Evolutionary conservation across 2,888 invertebrate species (phyloP), one percentile per base, ranked within the genome.

Genomic region (Chloromyia formosa): DNA sequence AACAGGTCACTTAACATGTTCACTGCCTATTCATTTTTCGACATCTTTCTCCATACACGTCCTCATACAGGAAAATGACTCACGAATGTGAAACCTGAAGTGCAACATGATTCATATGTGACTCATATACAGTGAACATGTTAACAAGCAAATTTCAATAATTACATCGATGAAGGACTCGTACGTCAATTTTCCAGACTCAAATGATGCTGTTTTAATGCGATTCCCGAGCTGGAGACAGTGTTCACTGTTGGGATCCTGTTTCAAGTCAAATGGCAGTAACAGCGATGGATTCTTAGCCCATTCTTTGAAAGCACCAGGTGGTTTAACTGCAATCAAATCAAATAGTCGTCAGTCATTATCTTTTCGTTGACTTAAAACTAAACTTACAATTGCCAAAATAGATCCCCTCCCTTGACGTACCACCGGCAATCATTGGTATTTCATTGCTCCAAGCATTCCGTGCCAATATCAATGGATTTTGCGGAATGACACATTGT

Each of bases 341-440:
- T 42, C 5, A 42, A 42, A 42, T 42, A 42, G 42, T 42, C 42
- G 12, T 42, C 5, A 42, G 12, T n/a, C n/a, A n/a, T n/a, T n/a
- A n/a, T n/a, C n/a, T n/a, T n/a, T n/a, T n/a, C n/a, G 42, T 42
- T 5, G 7, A 42, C 42, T 42, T 12, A 42, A 5, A 9, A 5
- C 42, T n/a, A 49, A 5, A 49, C 60, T 60, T 60, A 83, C 83
- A 81, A 79, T 82, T 80, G 80, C 82, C 81, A 71, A 83, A 81
- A 1, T 84, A 80, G 10, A 85, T 72, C 3, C 85, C 85, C 77
- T 85, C 85, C 42, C 82, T 83, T 53, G 85, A 84, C 27, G 81
- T 83, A 16, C 82, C 83, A 0, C 85, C 85, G 18, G 83, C 77
- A 72, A 85, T 80, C 35, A 84, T 77, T 14, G 85, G 85, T 64